These are phyloP conservation scores for Thera britannica DNA, from an alignment of 2,888 invertebrate species.

Conservation along the genomic window DNA sequence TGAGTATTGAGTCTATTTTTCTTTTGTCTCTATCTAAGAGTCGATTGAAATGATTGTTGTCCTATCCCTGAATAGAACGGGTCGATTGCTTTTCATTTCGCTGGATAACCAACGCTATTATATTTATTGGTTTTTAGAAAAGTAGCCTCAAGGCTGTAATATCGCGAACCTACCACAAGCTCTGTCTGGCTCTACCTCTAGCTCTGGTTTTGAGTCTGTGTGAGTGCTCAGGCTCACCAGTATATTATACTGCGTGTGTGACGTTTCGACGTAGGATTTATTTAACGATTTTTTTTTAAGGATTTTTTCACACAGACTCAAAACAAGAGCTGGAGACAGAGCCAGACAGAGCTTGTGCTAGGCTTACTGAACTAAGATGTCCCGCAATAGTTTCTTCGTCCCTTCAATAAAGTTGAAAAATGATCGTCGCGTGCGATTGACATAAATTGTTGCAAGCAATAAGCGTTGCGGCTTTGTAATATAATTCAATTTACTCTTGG, in stretches of 20 bases:
- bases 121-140: slow-evolving; percentile 76
- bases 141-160: slow-evolving; percentile 65
- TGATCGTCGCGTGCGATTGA: slow-evolving; percentile 22
- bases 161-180: slow-evolving; percentile 42
- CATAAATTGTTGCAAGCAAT: slow-evolving; percentile 15
- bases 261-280: too few species aligned
- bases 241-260: too few species aligned
- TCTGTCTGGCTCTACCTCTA: too few species aligned
- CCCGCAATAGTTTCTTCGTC: slow-evolving; percentile 34
- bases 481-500: too few species aligned
- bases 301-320: too few species aligned
- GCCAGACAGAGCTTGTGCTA: too few species aligned
- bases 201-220: too few species aligned
- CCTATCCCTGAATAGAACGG: slow-evolving; percentile 47
- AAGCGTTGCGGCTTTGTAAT: too few species aligned
- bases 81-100: slow-evolving; percentile 67
- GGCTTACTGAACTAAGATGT: slow-evolving; percentile 55
- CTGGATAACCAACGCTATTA: slow-evolving; percentile 67
- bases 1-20: neutral
- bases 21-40: slow-evolving; percentile 10
- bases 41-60: neutral
- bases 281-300: too few species aligned
- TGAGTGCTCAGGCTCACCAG: too few species aligned
- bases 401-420: slow-evolving; percentile 33
- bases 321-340: too few species aligned